A percentile compares a stretch with the other conserved stretches of the same genome.
Evolutionary conservation across 1,140 invertebrate genomes (phyloP).

Genomic region (Rhagoletis zephyria): DNA sequence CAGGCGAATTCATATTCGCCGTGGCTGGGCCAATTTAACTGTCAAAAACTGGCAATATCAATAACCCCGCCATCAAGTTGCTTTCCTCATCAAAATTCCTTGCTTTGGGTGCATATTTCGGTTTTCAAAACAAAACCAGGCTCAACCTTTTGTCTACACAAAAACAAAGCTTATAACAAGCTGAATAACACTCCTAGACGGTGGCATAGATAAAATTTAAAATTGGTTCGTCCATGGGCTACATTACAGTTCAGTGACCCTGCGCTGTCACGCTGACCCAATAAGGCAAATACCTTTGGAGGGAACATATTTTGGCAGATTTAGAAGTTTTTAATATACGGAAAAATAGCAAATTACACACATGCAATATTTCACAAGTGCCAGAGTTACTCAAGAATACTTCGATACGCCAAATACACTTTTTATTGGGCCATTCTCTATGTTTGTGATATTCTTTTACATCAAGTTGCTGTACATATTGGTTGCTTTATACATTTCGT

Average conservation of each 20-base stretch:
- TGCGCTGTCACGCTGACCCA: slow-evolving; percentile 40
- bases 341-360: slow-evolving; percentile 19
- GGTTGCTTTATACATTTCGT: slow-evolving; percentile 66
- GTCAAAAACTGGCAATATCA: slow-evolving; percentile 2
- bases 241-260: slow-evolving; percentile 26
- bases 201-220: neutral
- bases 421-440: slow-evolving; percentile 67
- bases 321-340: slow-evolving; percentile 7
- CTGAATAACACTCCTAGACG: neutral
- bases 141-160: neutral
- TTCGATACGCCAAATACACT: slow-evolving; percentile 64
- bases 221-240: neutral
- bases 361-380: slow-evolving; percentile 57
- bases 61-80: slow-evolving; percentile 14
- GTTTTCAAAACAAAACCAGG: slow-evolving; percentile 38
- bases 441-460: slow-evolving; percentile 71
- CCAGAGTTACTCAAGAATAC: slow-evolving; percentile 63
- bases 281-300: slow-evolving; percentile 28
- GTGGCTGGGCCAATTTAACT: neutral
- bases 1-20: neutral
- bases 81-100: neutral
- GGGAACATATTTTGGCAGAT: slow-evolving; percentile 22
- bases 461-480: slow-evolving; percentile 69
- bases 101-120: slow-evolving; percentile 8
- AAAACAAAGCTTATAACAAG: neutral